Evolutionary conservation across 1,140 invertebrate species (phyloP).

Genomic region (roundworm (Caenorhabditis elegans)): DNA sequence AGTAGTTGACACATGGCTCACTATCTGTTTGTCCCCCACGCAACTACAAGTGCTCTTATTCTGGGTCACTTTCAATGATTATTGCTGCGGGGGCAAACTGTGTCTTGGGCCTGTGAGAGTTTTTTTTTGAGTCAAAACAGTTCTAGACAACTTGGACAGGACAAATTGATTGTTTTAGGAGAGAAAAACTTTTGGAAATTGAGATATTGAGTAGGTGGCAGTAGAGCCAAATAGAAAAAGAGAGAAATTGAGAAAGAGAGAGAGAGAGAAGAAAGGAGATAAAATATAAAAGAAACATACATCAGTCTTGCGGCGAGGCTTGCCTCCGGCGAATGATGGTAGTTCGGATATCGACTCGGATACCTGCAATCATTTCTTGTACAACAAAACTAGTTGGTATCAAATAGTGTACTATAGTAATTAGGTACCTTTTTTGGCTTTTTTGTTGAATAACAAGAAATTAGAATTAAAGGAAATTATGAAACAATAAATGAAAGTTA

Average conservation of each 20-base stretch:
- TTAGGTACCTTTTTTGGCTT: no score
- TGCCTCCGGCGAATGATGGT: slow-evolving; percentile 52
- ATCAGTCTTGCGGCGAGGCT: slow-evolving; percentile 28
- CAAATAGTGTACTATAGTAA: no score
- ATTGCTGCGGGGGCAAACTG: not conserved
- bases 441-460: no score
- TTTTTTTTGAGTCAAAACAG: not conserved
- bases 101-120: not conserved
- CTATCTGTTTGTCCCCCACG: not conserved
- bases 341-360: slow-evolving; percentile 65
- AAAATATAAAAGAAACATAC: slow-evolving; percentile 7
- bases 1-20: slow-evolving; percentile 29
- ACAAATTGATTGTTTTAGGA: not conserved
- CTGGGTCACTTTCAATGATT: slow-evolving; percentile 6
- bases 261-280: slow-evolving; percentile 13
- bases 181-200: not conserved
- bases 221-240: not conserved
- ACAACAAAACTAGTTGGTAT: no score
- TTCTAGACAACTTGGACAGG: not conserved
- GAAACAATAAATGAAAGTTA: no score
- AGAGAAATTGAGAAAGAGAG: not conserved
- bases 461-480: no score
- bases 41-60: slow-evolving; percentile 20
- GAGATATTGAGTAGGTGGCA: not conserved
- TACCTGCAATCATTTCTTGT: slow-evolving; percentile 50